Evolutionary conservation across 2,113 vertebrate species (phyloP), one percentile per base, ranked within the genome.

Genomic region (Isichthys henryi): DNA sequence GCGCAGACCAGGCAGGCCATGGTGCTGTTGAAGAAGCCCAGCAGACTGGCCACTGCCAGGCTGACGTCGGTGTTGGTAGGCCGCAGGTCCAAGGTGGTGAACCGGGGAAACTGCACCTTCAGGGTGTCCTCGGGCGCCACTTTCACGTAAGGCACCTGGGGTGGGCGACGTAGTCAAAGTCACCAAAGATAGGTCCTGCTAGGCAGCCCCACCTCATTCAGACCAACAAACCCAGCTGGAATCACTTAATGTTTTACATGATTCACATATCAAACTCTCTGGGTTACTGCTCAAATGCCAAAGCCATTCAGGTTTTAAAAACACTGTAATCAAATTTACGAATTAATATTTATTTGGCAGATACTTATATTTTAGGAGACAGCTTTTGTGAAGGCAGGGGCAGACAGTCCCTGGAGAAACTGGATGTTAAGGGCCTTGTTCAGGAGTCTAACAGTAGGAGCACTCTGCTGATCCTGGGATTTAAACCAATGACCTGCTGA

Each of bases 1-100:
- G 97, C 96, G 90, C 97, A 97, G 93, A 97, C 96, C 94, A 97
- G 96, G 93, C 97, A 97, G 93, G 97, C 96, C 5, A 96, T 96
- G 94, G 96, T 96, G 90, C 95, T 96, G 93, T 97, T 97, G 49
- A 97, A 97, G 95, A 97, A 97, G 21, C 95, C 95, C 66, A 97
- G 94, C 92, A 97, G 94, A 58, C 95, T 95, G 53, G 96, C 96
- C 15, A 97, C 95, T 0, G 97, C 97, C 91, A 96, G 95, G 2
- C 97, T 97, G 95, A 97, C 94, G 88, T 97, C 96, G 0, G 96
- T 96, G 95, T 97, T 97, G 94, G 96, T 97, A 92, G 97, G 97
- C 52, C 97, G 96, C 88, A 97, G 96, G 94, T 97, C 97, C 92
- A 97, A 92, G 70, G 96, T 96, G 66, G 97, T 97, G 95, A 97